phyloP scores from a whole-genome alignment of 2,797 vertebrate species.

The Phataginus tetradactyla region DNA sequence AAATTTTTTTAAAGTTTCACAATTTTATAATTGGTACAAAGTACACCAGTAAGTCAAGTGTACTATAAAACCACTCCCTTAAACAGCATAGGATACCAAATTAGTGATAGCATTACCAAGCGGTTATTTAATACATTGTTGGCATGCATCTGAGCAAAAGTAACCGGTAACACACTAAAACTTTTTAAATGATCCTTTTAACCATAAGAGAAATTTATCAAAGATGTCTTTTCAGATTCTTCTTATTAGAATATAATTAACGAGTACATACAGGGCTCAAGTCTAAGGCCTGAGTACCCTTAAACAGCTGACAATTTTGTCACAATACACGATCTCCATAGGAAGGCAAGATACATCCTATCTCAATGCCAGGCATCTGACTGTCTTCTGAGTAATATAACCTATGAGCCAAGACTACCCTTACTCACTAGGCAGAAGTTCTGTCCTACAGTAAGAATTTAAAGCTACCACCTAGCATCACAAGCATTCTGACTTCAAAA shows the following conservation, averaged over 20 bases:
- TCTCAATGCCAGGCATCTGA: neutral
- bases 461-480: neutral
- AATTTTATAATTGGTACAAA: constrained; percentile 40
- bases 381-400: neutral
- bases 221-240: neutral
- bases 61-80: neutral
- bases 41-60: neutral
- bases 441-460: neutral
- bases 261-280: neutral
- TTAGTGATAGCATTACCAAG: neutral
- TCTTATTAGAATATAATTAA: neutral
- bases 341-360: neutral
- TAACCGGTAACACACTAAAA: neutral
- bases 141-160: neutral
- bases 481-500: neutral
- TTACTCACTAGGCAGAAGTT: neutral
- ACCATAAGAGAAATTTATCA: neutral
- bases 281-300: neutral
- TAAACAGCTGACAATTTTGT: neutral
- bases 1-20: neutral
- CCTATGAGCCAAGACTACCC: neutral
- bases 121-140: neutral
- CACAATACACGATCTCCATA: neutral
- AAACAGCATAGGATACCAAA: neutral
- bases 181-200: neutral